Evolutionary conservation across 2,797 vertebrate species (phyloP).

Genomic region (Hapalemur alaotrensis): DNA sequence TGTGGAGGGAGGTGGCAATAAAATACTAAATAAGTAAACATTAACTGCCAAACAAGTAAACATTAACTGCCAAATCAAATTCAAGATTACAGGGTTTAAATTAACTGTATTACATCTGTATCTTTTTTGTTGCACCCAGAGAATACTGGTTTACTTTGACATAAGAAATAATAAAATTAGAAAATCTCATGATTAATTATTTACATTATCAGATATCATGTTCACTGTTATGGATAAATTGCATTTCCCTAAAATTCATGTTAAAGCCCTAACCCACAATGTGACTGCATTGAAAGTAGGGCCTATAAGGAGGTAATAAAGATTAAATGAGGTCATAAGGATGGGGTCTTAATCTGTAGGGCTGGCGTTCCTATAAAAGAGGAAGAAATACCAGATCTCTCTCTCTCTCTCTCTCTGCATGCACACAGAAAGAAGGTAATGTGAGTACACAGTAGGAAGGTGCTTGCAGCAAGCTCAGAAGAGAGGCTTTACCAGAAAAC

Average conservation of each 20-base stretch:
- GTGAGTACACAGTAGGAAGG: not conserved
- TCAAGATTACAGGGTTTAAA: not conserved
- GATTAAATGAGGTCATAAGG: not conserved
- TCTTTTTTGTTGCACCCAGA: not conserved
- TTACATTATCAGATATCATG: not conserved
- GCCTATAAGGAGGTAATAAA: too few species aligned
- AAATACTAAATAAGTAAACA: not conserved
- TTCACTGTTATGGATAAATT: not conserved
- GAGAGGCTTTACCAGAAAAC: not conserved
- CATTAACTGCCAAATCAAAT: not conserved
- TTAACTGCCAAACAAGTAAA: not conserved
- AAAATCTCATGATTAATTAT: not conserved
- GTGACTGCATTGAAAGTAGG: not conserved
- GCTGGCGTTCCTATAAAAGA: not conserved
- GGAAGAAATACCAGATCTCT: not conserved
- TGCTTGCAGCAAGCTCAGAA: too few species aligned
- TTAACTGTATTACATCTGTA: not conserved
- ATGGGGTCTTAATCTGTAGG: not conserved
- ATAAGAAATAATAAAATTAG: not conserved
- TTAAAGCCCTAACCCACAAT: not conserved
- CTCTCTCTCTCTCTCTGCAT: not conserved
- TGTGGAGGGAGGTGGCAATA: not conserved
- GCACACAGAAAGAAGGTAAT: not conserved
- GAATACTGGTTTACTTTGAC: not conserved
- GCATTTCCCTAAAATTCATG: not conserved